Evolutionary conservation across 2,113 vertebrate species (phyloP).

Genomic region (Nothobranchius kuhntae): DNA sequence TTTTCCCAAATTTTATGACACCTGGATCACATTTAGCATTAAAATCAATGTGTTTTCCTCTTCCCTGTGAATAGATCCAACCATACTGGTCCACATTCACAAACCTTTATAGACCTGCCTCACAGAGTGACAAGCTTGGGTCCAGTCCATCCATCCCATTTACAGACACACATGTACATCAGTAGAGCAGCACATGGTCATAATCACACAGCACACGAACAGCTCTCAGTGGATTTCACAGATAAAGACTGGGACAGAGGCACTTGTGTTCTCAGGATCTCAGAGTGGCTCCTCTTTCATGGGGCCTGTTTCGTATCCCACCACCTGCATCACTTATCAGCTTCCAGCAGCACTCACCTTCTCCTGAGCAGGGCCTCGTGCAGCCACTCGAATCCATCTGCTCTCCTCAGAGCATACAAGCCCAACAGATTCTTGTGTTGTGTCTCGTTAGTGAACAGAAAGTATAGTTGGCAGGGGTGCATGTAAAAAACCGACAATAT

Average conservation of each 20-base stretch:
- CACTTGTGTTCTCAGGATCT: conserved; percentile 45
- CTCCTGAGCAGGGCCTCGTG: conserved; percentile 26
- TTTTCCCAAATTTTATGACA: too few species aligned
- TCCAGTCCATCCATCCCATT: conserved; percentile 24
- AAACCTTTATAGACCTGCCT: conserved; percentile 27
- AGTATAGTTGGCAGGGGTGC: neutral
- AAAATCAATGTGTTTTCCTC: conserved; percentile 8
- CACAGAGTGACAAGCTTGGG: conserved; percentile 39
- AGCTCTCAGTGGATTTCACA: conserved; percentile 44
- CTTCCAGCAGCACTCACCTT: conserved; percentile 36
- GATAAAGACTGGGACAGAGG: conserved; percentile 47
- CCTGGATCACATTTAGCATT: too few species aligned
- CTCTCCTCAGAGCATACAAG: conserved; percentile 4
- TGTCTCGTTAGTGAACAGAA: conserved; percentile 3
- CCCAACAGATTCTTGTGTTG: conserved; percentile 2
- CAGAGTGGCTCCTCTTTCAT: conserved; percentile 12
- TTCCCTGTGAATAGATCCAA: conserved; percentile 23
- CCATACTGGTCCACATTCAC: conserved; percentile 24
- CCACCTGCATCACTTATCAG: conserved; percentile 63
- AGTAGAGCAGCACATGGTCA: conserved; percentile 14
- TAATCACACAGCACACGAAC: conserved; percentile 25
- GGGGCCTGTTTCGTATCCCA: conserved; percentile 42
- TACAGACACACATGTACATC: conserved; percentile 15
- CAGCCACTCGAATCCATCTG: conserved; percentile 32
- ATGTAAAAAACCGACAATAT: neutral